Percentiles rank a stretch among this genome's conserved stretches.
phyloP scores from a whole-genome alignment of 37 sponge, comb jelly and placozoan genomes.

The Halisarca cf. caerulea region DNA sequence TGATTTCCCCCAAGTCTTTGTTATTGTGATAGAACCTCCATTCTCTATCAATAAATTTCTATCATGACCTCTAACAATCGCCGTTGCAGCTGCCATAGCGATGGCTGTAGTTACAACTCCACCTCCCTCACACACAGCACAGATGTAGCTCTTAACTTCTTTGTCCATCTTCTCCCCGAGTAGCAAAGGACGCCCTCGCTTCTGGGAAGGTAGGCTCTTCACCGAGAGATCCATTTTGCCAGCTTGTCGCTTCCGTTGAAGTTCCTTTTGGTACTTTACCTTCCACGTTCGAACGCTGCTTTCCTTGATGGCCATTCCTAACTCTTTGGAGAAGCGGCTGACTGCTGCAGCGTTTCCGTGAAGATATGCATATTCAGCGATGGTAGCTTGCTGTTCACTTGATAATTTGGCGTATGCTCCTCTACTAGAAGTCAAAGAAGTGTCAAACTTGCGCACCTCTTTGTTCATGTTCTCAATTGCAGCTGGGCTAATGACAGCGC shows the following conservation, averaged over 20 bases:
- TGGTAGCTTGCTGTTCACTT: constrained; percentile 1
- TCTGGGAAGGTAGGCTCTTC: not conserved
- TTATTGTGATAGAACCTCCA: constrained; percentile 13
- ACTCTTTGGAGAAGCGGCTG: no score
- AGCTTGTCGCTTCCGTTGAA: not conserved
- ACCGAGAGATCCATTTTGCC: not conserved
- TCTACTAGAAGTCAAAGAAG: not conserved
- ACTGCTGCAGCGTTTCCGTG: not conserved
- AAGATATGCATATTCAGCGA: not conserved
- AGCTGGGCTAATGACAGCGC: not conserved
- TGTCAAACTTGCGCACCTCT: not conserved
- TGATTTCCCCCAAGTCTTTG: constrained; percentile 47
- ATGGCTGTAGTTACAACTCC: constrained; percentile 15
- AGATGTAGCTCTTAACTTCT: not conserved
- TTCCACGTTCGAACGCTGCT: not conserved
- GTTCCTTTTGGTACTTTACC: not conserved
- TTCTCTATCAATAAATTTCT: constrained; percentile 20
- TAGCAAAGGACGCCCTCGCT: constrained; percentile 4
- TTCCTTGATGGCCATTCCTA: no score
- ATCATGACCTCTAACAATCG: constrained; percentile 13
- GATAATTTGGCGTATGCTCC: not conserved
- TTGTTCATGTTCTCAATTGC: not conserved
- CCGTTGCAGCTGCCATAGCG: constrained; percentile 23
- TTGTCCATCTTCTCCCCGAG: constrained; percentile 11
- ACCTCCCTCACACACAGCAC: not conserved